Conservation (phyloP, 2,888 invertebrate genomes). For the Isoperla grammatica region DNA sequence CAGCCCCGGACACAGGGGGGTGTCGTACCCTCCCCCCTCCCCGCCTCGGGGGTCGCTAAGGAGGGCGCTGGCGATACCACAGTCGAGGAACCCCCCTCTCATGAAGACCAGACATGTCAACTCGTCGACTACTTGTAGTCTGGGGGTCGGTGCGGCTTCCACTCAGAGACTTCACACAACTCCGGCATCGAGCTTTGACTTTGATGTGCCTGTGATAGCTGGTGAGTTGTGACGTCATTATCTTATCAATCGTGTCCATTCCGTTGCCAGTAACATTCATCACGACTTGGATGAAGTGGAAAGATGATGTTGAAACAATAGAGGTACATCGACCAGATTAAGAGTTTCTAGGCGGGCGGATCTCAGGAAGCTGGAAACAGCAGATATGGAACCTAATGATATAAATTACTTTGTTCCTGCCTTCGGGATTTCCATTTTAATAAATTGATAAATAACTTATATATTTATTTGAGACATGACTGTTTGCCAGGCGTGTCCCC, state of each 20-base stretch:
- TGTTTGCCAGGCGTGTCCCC: constrained; percentile 42
- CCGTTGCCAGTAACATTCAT: too few relatives aligned
- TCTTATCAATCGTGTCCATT: background rate
- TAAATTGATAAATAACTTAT: too few relatives aligned
- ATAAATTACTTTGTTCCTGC: too few relatives aligned
- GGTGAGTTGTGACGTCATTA: constrained; percentile 36
- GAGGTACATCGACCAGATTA: too few relatives aligned
- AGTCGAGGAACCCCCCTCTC: constrained; percentile 70
- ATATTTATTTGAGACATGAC: too few relatives aligned
- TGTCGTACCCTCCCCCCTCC: constrained; percentile 77
- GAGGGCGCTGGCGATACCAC: constrained; percentile 58
- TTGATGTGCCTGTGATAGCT: constrained; percentile 48
- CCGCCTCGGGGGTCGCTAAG: constrained; percentile 53
- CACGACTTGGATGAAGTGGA: too few relatives aligned
- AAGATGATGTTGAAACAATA: too few relatives aligned
- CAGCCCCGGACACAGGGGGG: constrained; percentile 44
- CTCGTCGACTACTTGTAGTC: constrained; percentile 41
- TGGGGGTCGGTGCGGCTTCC: background rate
- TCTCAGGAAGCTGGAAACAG: too few relatives aligned
- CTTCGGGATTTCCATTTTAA: too few relatives aligned
- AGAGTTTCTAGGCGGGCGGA: background rate
- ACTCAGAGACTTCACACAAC: background rate
- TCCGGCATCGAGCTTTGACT: constrained; percentile 43
- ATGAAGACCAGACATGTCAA: constrained; percentile 72
- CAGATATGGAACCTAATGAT: too few relatives aligned